Base-by-base conservation (phyloP, 2,797 vertebrate species). In the Nasua narica region DNA sequence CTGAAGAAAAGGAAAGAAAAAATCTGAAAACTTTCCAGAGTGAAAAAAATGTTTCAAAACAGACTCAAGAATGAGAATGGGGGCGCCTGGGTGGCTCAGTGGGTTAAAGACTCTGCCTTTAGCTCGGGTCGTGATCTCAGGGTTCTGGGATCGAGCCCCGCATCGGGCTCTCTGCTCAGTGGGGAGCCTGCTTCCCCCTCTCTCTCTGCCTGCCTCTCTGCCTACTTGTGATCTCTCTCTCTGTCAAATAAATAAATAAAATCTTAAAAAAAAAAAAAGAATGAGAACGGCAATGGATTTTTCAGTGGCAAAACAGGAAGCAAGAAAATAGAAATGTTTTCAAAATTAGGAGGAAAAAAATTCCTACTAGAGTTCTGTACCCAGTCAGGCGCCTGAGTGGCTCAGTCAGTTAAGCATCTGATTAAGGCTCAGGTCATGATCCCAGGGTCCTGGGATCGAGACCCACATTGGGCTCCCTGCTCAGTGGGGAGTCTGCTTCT, bases 331-430 rank as follows among this genome's bases (percentile, higher is more conserved):
- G 19, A 76, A 52, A 84, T 23, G 8, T 50, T 76, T 93, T 91
- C 58, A 94, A 94, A 83, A 82, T 92, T 35, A 92, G 35, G 11
- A 86, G 62, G 18, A 72, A 95, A 95, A 79, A 88, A 78, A 92
- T 60, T 87, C 23, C 54, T 81, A 52, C 19, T 54, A 65, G 50
- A 85, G 87, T 54, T 76, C 81, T 74, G 46, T 7, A 77, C 6
- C 84, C 4, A 2, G 12, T 21, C 62, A 87, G 32, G 7, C 3
- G 14, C 62, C 62, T 65, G 62, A 14, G 62, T n/a, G 62, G 15
- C 62, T 65, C 32, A 65, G 32, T 65, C 32, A 0, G 62, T 65
- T 65, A 16, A 65, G 62, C 7, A 5, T n/a, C 62, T 65, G 32
- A 15, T 32, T n/a, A n/a, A 7, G 62, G 62, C 32, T 65, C 32